phyloP scores from a whole-genome alignment of 2,888 invertebrate species.

The Scelioninae gen. 1 region DNA sequence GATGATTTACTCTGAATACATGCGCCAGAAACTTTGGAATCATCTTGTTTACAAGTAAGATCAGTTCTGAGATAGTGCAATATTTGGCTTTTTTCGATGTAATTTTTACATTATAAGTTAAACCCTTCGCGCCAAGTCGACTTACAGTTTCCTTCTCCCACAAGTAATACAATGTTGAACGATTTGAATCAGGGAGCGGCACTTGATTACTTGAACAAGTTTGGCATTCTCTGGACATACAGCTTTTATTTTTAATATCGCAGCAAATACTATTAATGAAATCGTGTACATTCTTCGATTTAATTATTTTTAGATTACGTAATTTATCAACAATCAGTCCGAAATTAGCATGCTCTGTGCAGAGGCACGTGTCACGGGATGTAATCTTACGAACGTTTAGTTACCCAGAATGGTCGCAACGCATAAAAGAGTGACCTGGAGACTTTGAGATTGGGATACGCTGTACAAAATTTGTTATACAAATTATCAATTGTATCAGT shows the following conservation, averaged over 20 bases:
- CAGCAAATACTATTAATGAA: constrained; percentile 24
- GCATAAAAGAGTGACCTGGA: constrained; percentile 20
- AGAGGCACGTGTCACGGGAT: constrained; percentile 15
- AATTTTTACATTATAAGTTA: constrained; percentile 21
- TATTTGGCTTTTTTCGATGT: constrained; percentile 12
- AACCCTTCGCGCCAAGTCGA: constrained; percentile 17
- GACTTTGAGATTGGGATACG: constrained; percentile 5
- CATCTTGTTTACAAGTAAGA: constrained; percentile 16
- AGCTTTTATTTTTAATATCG: constrained; percentile 21
- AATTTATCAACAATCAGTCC: no score
- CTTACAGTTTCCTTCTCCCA: constrained; percentile 17
- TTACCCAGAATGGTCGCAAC: constrained; percentile 25
- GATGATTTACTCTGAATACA: constrained; percentile 7
- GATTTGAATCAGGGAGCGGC: constrained; percentile 14
- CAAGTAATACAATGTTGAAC: constrained; percentile 20
- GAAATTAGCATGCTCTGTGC: not conserved
- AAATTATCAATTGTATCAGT: constrained; percentile 13
- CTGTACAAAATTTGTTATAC: constrained; percentile 4
- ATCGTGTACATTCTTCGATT: not conserved
- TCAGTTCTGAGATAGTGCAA: constrained; percentile 19
- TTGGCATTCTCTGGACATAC: constrained; percentile 21
- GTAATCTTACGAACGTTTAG: constrained; percentile 21
- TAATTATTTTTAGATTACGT: no score
- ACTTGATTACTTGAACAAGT: constrained; percentile 20
- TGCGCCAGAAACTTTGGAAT: constrained; percentile 23